phyloP scores from a whole-genome alignment of 2,797 vertebrate species.

The Borostomias antarcticus region DNA sequence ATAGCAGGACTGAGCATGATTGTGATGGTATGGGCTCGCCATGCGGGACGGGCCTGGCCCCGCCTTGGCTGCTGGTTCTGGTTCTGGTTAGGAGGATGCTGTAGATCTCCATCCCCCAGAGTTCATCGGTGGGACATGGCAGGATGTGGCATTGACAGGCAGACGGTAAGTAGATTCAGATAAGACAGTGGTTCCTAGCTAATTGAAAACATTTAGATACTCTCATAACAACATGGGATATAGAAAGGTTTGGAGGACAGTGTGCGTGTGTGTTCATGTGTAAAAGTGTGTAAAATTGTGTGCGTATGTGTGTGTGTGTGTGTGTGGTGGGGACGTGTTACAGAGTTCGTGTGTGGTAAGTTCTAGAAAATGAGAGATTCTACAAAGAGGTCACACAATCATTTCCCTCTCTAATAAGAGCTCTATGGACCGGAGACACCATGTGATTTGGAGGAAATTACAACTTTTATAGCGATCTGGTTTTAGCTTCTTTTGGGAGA shows the following conservation, averaged over 20 bases:
- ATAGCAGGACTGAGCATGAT: conserved; percentile 68
- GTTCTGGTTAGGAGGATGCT: conserved; percentile 58
- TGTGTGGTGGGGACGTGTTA: background rate
- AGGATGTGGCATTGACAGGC: conserved; percentile 66
- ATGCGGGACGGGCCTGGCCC: conserved; percentile 41
- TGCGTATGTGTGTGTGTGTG: conserved; percentile 41
- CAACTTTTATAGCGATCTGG: conserved; percentile 18
- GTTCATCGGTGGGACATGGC: conserved; percentile 72
- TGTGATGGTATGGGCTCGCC: conserved; percentile 50
- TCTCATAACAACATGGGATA: conserved; percentile 69
- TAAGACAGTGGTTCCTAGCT: conserved; percentile 68
- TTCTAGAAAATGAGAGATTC: background rate
- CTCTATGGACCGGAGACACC: conserved; percentile 2
- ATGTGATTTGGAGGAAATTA: conserved; percentile 21
- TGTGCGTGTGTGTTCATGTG: background rate
- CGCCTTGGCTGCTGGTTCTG: conserved; percentile 58
- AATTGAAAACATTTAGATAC: conserved; percentile 80
- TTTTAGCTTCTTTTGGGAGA: conserved; percentile 24
- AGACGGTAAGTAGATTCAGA: conserved; percentile 66
- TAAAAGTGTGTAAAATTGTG: conserved; percentile 34
- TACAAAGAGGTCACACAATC: conserved; percentile 2
- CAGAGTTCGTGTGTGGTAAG: conserved; percentile 1
- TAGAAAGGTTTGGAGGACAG: conserved; percentile 36
- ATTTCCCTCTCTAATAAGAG: background rate
- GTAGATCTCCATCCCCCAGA: conserved; percentile 51